Evolutionary conservation across 1,140 invertebrate species (phyloP).

Genomic region (Drusus annulatus): DNA sequence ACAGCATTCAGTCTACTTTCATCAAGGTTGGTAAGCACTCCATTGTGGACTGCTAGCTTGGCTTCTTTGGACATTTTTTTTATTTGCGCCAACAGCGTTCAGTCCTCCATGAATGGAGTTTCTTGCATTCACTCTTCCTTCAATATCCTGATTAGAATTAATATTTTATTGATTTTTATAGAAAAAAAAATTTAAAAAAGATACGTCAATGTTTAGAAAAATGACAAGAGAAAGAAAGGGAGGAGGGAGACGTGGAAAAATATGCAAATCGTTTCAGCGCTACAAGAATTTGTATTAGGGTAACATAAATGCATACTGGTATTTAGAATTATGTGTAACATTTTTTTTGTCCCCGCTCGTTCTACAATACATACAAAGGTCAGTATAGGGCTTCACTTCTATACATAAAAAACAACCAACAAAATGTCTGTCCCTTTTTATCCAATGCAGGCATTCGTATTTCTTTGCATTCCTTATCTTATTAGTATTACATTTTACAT

Average conservation of each 20-base stretch:
- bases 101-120: too few species aligned
- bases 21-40: too few species aligned
- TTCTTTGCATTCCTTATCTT: constrained; percentile 15
- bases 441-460: constrained; percentile 10
- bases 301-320: constrained; percentile 19
- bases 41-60: too few species aligned
- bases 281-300: constrained; percentile 28
- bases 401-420: neutral
- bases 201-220: too few species aligned
- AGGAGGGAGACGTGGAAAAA: neutral
- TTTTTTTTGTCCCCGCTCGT: neutral
- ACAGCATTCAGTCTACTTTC: too few species aligned
- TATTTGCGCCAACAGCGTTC: too few species aligned
- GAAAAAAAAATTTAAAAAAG: too few species aligned
- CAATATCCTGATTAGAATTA: too few species aligned
- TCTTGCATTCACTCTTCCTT: too few species aligned
- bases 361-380: neutral
- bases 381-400: neutral
- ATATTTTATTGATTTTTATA: too few species aligned
- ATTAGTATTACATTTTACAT: neutral
- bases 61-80: too few species aligned
- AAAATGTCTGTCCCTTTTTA: constrained; percentile 10
- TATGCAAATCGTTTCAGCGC: constrained; percentile 28
- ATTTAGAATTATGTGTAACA: neutral
- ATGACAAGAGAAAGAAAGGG: too few species aligned